These are phyloP conservation scores for Silurus aristotelis DNA, from an alignment of 2,797 vertebrate genomes.

Conservation along the genomic window DNA sequence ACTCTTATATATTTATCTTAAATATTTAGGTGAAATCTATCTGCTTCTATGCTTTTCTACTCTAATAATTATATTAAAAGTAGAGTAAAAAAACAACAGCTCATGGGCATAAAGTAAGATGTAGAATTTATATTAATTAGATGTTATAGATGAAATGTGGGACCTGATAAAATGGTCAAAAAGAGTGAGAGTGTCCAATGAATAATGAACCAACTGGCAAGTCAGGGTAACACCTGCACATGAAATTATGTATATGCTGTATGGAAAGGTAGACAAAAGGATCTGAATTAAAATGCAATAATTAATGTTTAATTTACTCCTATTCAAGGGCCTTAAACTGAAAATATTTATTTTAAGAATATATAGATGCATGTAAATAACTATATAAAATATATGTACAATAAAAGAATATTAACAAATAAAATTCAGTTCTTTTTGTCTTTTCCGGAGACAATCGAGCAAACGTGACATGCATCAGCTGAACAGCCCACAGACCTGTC, in stretches of 20 bases:
- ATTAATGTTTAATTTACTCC: not conserved
- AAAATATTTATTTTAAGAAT: not conserved
- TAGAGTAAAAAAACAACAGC: not conserved
- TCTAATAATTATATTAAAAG: not conserved
- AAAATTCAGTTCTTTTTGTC: slow-evolving; percentile 38
- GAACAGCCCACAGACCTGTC: slow-evolving; percentile 39
- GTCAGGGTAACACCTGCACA: not conserved
- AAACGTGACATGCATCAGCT: slow-evolving; percentile 42
- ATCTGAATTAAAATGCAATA: slow-evolving; percentile 21
- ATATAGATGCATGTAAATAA: not conserved
- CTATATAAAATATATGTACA: not conserved
- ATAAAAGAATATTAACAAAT: not conserved
- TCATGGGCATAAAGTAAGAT: slow-evolving; percentile 17
- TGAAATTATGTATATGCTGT: slow-evolving; percentile 12
- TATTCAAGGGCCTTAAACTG: not conserved
- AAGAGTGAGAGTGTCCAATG: not conserved
- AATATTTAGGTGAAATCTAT: not conserved
- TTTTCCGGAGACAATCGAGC: slow-evolving; percentile 13
- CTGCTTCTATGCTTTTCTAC: not conserved
- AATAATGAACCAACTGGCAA: slow-evolving; percentile 11
- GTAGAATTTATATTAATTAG: not conserved
- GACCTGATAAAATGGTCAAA: slow-evolving; percentile 10
- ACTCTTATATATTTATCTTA: no score
- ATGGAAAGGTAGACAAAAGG: slow-evolving; percentile 26
- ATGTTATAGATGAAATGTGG: slow-evolving; percentile 28